Percentiles rank a stretch among this genome's conserved stretches.
These are phyloP conservation scores for Cantharis lateralis DNA, from an alignment of 2,888 invertebrate species.

Conservation along the genomic window DNA sequence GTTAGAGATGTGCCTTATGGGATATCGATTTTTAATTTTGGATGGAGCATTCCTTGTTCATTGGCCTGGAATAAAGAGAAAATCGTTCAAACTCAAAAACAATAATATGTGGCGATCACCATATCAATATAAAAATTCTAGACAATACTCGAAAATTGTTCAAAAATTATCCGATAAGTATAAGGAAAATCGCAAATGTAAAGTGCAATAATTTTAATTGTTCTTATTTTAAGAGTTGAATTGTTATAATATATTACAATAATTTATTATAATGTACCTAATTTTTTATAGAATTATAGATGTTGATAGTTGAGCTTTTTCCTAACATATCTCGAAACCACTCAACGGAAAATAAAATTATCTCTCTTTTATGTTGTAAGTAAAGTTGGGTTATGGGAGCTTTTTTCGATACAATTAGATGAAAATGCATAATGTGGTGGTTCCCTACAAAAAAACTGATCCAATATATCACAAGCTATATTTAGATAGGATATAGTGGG, in stretches of 20 bases:
- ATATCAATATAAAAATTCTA: conserved; percentile 54
- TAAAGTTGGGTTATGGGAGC: too few relatives aligned
- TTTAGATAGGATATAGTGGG: not conserved
- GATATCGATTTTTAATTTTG: conserved; percentile 72
- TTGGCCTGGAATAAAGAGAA: conserved; percentile 64
- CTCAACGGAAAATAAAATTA: too few relatives aligned
- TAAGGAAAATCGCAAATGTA: conserved; percentile 54
- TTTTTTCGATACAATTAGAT: too few relatives aligned
- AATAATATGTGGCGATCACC: conserved; percentile 47
- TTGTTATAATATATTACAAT: too few relatives aligned
- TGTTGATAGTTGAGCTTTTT: not conserved
- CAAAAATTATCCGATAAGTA: conserved; percentile 58
- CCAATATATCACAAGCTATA: not conserved
- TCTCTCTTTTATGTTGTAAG: not conserved
- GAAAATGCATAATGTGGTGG: too few relatives aligned
- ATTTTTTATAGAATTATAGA: conserved; percentile 4
- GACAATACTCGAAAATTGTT: conserved; percentile 59
- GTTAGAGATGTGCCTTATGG: conserved; percentile 75
- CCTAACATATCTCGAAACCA: too few relatives aligned
- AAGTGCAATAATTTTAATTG: conserved; percentile 42
- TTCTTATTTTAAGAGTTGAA: conserved; percentile 3
- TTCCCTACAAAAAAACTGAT: too few relatives aligned
- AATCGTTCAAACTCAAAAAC: conserved; percentile 45
- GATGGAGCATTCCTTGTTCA: conserved; percentile 78
- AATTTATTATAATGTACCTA: not conserved